Base-by-base conservation (phyloP, 2,113 vertebrate genomes). In the Phylloscopus trochilus region DNA sequence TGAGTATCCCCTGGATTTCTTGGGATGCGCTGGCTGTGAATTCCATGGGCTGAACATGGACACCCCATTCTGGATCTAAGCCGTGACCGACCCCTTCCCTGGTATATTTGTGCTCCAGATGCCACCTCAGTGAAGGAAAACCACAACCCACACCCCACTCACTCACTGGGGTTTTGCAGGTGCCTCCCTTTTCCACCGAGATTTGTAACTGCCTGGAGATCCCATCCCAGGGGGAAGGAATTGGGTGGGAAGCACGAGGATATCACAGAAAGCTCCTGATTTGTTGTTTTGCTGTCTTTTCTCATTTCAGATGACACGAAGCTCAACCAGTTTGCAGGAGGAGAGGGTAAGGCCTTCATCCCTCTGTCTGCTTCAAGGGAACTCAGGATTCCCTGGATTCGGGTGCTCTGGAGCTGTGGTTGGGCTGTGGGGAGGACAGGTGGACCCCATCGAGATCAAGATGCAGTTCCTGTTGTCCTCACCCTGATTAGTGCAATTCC, bases 241-340 rank as follows among this genome's bases (percentile, higher is more conserved):
- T 11, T 0, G 4, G 21, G 49, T 27, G 78, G 77, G 39, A 23
- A 56, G 2, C 22, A 2, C 4, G 0, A 28, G 70, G 37, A 7
- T 7, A 1, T 7, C 41, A 0, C 1, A 2, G 20, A 1, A 20
- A 23, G 5, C 7, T 76, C 59, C 67, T 35, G 7, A 75, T 55
- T n/a, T 11, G 4, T 30, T 69, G 41, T 14, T 41, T 41, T 41
- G 41, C 41, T 41, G 41, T 41, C 41, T 41, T 90, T 89, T 73
- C 83, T 83, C 96, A 78, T 97, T 89, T 35, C 91, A 99, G 98
- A 99, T 56, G 98, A 99, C 69, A 98, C 98, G 13, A 99, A 99
- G 95, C 89, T 94, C 94, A 97, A 87, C 20, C 98, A 98, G 92
- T 92, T 98, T 3, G 94, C 94, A 12, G 98, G 96, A 82, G 96